A percentile compares a stretch with the other conserved stretches of the same genome.
Evolutionary conservation across 2,888 invertebrate species (phyloP).

Genomic region (Laspeyria flexula): DNA sequence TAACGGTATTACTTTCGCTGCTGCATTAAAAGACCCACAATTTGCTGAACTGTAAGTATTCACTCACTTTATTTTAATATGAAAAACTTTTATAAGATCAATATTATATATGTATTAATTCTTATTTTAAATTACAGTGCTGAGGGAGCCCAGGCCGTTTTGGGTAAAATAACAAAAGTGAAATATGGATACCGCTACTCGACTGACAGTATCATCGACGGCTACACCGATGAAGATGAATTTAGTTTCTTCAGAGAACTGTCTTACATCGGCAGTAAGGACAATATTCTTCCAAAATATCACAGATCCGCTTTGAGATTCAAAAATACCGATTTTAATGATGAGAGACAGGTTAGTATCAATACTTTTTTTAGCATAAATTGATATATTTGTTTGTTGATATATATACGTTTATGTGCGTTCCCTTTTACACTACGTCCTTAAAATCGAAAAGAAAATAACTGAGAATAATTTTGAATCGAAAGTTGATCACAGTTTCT

Average conservation of each 20-base stretch:
- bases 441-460: too few species aligned
- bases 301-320: constrained; percentile 54
- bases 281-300: constrained; percentile 82
- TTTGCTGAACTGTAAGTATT: constrained; percentile 80
- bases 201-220: constrained; percentile 67
- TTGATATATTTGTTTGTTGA: too few species aligned
- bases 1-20: constrained; percentile 85
- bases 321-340: constrained; percentile 60
- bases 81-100: not conserved
- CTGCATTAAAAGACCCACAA: constrained; percentile 75
- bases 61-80: not conserved
- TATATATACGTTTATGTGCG: too few species aligned
- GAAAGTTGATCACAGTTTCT: too few species aligned
- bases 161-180: constrained; percentile 73
- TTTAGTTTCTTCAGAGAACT: constrained; percentile 68
- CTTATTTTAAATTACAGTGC: constrained; percentile 57
- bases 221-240: constrained; percentile 60
- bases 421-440: too few species aligned
- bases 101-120: not conserved
- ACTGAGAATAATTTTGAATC: too few species aligned
- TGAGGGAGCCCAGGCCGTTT: constrained; percentile 76
- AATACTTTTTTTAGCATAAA: not conserved
- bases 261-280: constrained; percentile 83
- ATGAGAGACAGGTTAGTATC: constrained; percentile 57
- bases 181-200: constrained; percentile 83